Percentiles rank a stretch among this genome's conserved stretches.
These are phyloP conservation scores for Chouioia cunea DNA, from an alignment of 2,888 invertebrate genomes.

Conservation along the genomic window DNA sequence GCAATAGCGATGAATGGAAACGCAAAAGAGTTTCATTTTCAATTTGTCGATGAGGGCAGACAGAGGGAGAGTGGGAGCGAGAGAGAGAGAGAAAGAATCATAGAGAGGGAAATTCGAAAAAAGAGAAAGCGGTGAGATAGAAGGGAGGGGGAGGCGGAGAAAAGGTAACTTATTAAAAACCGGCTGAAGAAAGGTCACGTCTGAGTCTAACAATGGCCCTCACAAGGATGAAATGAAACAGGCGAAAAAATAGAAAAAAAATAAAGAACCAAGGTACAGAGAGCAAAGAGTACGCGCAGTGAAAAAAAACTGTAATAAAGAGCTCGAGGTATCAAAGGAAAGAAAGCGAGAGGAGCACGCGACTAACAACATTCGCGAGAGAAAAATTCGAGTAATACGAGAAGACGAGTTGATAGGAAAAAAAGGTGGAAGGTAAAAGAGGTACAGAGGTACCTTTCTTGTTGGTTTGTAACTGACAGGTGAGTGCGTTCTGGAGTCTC, in stretches of 20 bases:
- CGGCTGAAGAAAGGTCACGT: slow-evolving; percentile 5
- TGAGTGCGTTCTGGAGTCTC: slow-evolving; percentile 20
- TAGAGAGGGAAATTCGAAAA: neutral
- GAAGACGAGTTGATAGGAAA: slow-evolving; percentile 1
- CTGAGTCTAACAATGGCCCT: slow-evolving; percentile 18
- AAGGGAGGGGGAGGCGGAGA: neutral
- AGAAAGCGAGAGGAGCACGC: slow-evolving; percentile 13
- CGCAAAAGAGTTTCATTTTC: neutral
- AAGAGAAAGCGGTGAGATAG: neutral
- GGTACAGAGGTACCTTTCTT: slow-evolving; percentile 26
- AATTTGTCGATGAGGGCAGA: neutral
- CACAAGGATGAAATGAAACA: slow-evolving; percentile 5
- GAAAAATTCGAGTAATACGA: slow-evolving; percentile 27
- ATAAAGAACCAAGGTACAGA: neutral
- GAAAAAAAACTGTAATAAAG: slow-evolving; percentile 35
- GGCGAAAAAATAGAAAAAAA: neutral
- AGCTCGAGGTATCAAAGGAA: slow-evolving; percentile 29
- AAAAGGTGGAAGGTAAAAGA: neutral
- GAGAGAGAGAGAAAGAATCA: neutral
- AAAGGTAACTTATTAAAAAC: slow-evolving; percentile 25
- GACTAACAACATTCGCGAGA: slow-evolving; percentile 13
- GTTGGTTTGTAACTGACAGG: slow-evolving; percentile 37
- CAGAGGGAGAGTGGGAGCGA: too few species aligned
- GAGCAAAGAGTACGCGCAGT: slow-evolving; percentile 2
- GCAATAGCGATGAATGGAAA: neutral